phyloP scores from a whole-genome alignment of 2,888 invertebrate species.

The Habrosyne pyritoides region DNA sequence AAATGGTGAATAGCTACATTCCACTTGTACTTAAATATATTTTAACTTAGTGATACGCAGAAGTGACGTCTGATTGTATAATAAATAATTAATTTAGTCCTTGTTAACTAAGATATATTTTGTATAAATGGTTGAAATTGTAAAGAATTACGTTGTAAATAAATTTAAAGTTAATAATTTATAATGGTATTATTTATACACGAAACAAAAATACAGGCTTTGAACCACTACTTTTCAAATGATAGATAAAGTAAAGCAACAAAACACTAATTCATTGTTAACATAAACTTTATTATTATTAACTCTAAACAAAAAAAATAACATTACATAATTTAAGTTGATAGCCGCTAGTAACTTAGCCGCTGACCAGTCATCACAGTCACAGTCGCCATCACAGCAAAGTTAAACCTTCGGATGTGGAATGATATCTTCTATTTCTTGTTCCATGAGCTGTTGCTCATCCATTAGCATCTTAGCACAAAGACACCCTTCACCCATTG shows the following conservation, averaged over 20 bases:
- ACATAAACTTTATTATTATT: neutral
- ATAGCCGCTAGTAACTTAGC: neutral
- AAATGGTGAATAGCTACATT: constrained; percentile 61
- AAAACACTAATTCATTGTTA: neutral
- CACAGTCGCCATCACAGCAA: no score
- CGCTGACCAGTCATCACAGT: no score
- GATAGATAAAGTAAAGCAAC: no score
- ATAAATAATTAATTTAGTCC: constrained; percentile 71
- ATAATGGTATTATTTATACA: neutral
- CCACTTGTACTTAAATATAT: constrained; percentile 59
- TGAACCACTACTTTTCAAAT: no score
- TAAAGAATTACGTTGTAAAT: constrained; percentile 82
- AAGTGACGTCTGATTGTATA: constrained; percentile 79
- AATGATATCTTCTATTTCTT: constrained; percentile 74
- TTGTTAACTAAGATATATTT: constrained; percentile 81
- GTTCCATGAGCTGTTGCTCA: constrained; percentile 58
- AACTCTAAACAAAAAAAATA: neutral
- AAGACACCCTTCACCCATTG: constrained; percentile 66
- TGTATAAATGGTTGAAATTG: constrained; percentile 83
- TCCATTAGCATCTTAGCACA: constrained; percentile 71
- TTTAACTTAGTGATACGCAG: constrained; percentile 66
- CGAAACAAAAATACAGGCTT: neutral
- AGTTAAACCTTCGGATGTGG: constrained; percentile 50
- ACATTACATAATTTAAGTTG: neutral
- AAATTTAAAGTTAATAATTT: constrained; percentile 76